Evolutionary conservation across 1,140 invertebrate species (phyloP).

Genomic region (Drosophila saltans): DNA sequence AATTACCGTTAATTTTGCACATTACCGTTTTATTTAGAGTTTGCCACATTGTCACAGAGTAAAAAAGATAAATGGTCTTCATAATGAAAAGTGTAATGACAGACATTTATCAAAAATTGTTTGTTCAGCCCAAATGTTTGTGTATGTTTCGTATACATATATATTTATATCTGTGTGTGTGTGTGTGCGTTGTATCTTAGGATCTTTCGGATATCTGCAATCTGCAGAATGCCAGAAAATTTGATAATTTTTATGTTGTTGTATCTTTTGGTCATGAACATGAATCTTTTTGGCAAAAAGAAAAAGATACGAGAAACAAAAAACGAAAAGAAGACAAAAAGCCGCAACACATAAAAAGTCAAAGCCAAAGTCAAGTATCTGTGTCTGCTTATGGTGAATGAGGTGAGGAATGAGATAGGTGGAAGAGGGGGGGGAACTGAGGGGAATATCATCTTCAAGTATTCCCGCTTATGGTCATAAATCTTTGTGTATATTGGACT

Average conservation of each 20-base stretch:
- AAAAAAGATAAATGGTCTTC: slow-evolving; percentile 58
- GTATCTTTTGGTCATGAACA: slow-evolving; percentile 69
- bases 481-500: slow-evolving; percentile 81
- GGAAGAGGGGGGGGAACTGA: slow-evolving; percentile 8
- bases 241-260: slow-evolving; percentile 71
- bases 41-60: slow-evolving; percentile 45
- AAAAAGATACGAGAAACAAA: slow-evolving; percentile 39
- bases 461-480: slow-evolving; percentile 61
- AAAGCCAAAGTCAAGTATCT: slow-evolving; percentile 37
- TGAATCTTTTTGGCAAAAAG: slow-evolving; percentile 58
- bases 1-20: slow-evolving; percentile 33
- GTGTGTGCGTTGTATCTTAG: slow-evolving; percentile 52
- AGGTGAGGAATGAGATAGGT: neutral
- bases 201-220: slow-evolving; percentile 53
- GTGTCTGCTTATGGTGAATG: neutral
- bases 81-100: slow-evolving; percentile 78
- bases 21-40: slow-evolving; percentile 29
- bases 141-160: slow-evolving; percentile 30
- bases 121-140: slow-evolving; percentile 53
- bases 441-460: slow-evolving; percentile 64
- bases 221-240: slow-evolving; percentile 65
- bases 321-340: slow-evolving; percentile 4
- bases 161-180: no score
- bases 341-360: slow-evolving; percentile 24
- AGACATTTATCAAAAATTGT: slow-evolving; percentile 73